Evolutionary conservation across 2,113 vertebrate genomes (phyloP).

Genomic region (Brachyhypopomus occidentalis): DNA sequence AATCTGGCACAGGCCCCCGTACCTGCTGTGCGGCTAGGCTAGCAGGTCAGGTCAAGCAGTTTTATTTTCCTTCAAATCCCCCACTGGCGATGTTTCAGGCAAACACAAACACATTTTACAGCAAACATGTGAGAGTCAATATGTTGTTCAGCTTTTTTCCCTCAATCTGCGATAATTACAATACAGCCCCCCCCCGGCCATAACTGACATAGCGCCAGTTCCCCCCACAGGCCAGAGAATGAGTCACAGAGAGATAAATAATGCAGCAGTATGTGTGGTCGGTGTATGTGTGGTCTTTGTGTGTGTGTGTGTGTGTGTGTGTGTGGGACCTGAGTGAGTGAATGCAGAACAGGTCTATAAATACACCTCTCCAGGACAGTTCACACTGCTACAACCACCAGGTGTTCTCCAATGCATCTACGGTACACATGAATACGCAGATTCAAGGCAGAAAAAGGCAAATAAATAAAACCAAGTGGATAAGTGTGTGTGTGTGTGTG

Average conservation of each 20-base stretch:
- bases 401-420: conserved; percentile 55
- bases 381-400: conserved; percentile 57
- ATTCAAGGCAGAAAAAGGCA: conserved; percentile 49
- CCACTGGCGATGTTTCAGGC: conserved; percentile 56
- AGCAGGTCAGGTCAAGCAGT: conserved; percentile 33
- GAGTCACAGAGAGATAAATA: conserved; percentile 80
- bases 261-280: conserved; percentile 63
- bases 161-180: conserved; percentile 75
- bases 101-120: conserved; percentile 54
- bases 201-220: conserved; percentile 65
- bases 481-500: not conserved
- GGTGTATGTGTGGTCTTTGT: conserved; percentile 14
- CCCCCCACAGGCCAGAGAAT: conserved; percentile 70
- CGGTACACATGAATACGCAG: conserved; percentile 62
- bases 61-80: conserved; percentile 43
- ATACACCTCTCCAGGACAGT: conserved; percentile 66
- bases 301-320: conserved; percentile 26
- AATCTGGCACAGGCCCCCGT: conserved; percentile 39
- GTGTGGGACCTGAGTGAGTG: conserved; percentile 50
- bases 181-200: conserved; percentile 65
- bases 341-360: conserved; percentile 64
- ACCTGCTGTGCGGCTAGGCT: conserved; percentile 25
- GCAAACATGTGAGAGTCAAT: conserved; percentile 64
- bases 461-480: conserved; percentile 38
- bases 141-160: conserved; percentile 67